A percentile compares a stretch with the other conserved stretches of the same genome.
These are phyloP conservation scores for Diadumene lineata DNA, from an alignment of 92 coral and sea anemone species.

Conservation along the genomic window DNA sequence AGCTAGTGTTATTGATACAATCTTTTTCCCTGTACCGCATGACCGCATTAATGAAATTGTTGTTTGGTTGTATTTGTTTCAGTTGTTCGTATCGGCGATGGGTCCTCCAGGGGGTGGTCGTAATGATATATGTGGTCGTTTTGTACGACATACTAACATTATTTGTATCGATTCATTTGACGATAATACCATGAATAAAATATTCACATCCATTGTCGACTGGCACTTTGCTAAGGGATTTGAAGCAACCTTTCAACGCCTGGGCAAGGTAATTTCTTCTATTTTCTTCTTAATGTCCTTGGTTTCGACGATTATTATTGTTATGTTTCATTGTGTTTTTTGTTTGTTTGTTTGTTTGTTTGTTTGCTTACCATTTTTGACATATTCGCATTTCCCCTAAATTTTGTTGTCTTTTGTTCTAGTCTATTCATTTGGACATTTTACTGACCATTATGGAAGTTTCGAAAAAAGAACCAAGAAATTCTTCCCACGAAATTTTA, in stretches of 20 bases:
- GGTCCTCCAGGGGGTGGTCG: constrained; percentile 99
- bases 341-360: no score
- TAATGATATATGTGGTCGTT: constrained; percentile 91
- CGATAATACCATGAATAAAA: constrained; percentile 95
- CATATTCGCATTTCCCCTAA: no score
- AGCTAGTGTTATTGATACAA: no score
- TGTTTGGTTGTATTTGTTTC: constrained; percentile 15
- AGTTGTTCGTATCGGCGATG: constrained; percentile 96
- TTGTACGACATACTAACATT: constrained; percentile 91
- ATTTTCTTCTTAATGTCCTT: no score
- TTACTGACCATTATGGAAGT: no score
- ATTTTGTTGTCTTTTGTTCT: no score
- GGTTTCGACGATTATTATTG: no score
- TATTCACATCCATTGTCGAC: constrained; percentile 95
- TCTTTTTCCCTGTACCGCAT: neutral
- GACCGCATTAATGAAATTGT: neutral
- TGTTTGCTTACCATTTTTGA: no score
- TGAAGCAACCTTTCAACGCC: constrained; percentile 87
- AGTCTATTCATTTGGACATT: no score
- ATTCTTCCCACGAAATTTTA: no score
- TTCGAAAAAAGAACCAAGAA: no score
- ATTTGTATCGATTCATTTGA: constrained; percentile 98
- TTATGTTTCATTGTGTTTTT: no score
- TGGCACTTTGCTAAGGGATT: constrained; percentile 99
- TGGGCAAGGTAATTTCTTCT: constrained; percentile 92